These are phyloP conservation scores for Prionace glauca DNA, from an alignment of 2,797 vertebrate genomes.

Conservation along the genomic window DNA sequence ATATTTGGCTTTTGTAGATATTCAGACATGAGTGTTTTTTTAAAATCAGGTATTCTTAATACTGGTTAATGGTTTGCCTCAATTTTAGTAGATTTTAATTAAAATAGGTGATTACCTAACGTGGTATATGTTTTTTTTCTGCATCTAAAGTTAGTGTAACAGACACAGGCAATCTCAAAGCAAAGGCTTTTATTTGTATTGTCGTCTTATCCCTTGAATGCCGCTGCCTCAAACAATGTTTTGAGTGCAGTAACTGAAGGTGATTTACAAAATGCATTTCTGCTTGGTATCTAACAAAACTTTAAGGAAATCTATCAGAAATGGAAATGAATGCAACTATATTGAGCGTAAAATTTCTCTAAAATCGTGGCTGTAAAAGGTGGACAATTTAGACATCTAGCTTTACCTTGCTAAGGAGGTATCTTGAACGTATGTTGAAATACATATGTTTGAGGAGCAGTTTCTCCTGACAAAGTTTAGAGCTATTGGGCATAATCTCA, in stretches of 20 bases:
- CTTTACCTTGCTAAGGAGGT: neutral
- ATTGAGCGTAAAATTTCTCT: neutral
- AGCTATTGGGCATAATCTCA: neutral
- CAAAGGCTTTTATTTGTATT: neutral
- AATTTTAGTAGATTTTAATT: neutral
- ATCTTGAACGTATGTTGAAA: neutral
- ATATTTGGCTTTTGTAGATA: neutral
- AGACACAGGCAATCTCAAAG: neutral
- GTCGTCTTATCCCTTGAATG: neutral
- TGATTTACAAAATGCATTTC: neutral
- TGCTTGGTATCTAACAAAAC: neutral
- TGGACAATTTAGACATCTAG: neutral
- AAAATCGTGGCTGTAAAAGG: neutral
- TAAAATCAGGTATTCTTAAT: neutral
- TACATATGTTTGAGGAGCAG: neutral
- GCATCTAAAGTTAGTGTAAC: neutral
- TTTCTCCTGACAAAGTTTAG: neutral
- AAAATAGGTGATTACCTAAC: neutral
- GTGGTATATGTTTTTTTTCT: neutral
- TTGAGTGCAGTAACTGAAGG: neutral
- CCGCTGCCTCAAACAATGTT: neutral
- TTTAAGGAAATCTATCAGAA: neutral
- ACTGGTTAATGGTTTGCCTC: neutral
- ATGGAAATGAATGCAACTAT: neutral
- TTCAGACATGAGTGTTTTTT: neutral